These are phyloP conservation scores for Nemapogon koenigi DNA, from an alignment of 2,888 invertebrate genomes.

Conservation along the genomic window DNA sequence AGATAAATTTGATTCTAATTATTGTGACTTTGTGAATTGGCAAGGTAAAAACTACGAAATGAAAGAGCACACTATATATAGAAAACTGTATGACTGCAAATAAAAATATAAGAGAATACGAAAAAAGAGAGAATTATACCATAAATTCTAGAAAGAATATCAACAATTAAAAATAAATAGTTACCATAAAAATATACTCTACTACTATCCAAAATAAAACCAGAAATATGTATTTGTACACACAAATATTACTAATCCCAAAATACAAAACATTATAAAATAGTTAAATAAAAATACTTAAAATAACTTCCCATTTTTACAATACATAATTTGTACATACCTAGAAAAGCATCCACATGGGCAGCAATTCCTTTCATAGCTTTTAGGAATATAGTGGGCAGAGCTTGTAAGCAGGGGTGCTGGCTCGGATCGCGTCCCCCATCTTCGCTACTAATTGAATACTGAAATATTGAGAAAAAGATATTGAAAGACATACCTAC, in stretches of 20 bases:
- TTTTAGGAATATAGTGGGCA: conserved; percentile 91
- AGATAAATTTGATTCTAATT: no score
- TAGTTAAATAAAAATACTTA: background rate
- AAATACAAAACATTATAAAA: background rate
- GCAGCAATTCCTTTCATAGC: conserved; percentile 93
- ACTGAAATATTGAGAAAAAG: no score
- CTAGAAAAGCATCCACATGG: conserved; percentile 94
- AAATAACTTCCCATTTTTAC: background rate
- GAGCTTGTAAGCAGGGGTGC: conserved; percentile 82
- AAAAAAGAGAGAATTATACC: no score
- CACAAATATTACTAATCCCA: background rate
- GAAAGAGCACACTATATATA: no score
- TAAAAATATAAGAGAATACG: no score
- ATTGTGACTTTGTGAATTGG: no score
- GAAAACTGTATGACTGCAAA: no score
- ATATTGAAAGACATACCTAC: no score
- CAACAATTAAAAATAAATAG: background rate
- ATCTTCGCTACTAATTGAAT: conserved; percentile 80
- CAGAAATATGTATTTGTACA: background rate
- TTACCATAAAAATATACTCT: background rate
- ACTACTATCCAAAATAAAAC: background rate
- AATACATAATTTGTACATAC: conserved; percentile 60
- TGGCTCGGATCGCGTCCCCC: conserved; percentile 85
- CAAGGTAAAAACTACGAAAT: no score
- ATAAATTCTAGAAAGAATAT: background rate